phyloP scores from a whole-genome alignment of 2,888 invertebrate genomes.

The Sinelater perroti region DNA sequence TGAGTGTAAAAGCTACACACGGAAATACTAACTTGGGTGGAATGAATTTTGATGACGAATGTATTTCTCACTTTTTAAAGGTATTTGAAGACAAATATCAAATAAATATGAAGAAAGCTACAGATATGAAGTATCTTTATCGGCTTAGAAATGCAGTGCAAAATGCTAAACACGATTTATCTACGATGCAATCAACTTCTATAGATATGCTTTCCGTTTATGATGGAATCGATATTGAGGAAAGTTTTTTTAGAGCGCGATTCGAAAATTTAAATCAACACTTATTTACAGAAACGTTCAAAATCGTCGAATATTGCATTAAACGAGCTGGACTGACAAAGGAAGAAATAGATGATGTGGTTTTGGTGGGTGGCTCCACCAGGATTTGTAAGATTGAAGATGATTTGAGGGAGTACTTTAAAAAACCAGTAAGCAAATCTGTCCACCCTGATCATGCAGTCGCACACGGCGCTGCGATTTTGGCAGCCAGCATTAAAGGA shows the following conservation, averaged over 20 bases:
- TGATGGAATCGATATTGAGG: constrained; percentile 86
- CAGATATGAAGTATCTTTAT: constrained; percentile 13
- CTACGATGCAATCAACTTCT: constrained; percentile 79
- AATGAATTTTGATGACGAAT: constrained; percentile 91
- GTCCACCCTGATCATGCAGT: constrained; percentile 96
- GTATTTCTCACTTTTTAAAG: background rate
- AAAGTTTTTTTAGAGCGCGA: constrained; percentile 86
- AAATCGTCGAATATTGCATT: constrained; percentile 82
- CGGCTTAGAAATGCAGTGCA: constrained; percentile 88
- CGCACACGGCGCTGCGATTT: constrained; percentile 91
- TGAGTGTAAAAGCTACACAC: constrained; percentile 95
- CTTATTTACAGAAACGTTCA: constrained; percentile 68
- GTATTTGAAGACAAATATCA: constrained; percentile 4
- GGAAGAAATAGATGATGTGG: constrained; percentile 82
- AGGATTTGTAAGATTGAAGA: constrained; percentile 95
- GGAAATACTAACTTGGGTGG: constrained; percentile 95
- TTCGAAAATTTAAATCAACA: constrained; percentile 94
- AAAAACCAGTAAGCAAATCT: constrained; percentile 89
- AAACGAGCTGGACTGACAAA: constrained; percentile 94
- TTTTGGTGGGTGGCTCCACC: constrained; percentile 90
- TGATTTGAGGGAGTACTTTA: constrained; percentile 88
- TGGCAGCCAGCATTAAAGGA: constrained; percentile 88
- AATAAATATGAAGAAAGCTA: background rate
- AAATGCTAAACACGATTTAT: constrained; percentile 79
- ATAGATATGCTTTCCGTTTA: constrained; percentile 90